Conservation (phyloP, 2,797 vertebrate genomes). For the Onychomys arenicola region DNA sequence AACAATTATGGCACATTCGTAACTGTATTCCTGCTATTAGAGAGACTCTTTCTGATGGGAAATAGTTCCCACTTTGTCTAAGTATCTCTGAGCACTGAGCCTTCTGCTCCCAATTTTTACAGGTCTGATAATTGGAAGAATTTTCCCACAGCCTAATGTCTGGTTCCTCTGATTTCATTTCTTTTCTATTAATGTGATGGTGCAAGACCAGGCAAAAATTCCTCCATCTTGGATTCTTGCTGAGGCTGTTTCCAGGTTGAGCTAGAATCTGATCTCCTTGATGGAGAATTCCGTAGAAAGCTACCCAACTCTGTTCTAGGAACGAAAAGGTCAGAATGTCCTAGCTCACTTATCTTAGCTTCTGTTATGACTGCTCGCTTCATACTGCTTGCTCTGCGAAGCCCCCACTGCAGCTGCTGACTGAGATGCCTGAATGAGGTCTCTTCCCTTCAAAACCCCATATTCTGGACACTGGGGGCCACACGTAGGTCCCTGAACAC, state of each 20-base stretch:
- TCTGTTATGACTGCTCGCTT: not conserved
- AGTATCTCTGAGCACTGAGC: conserved; percentile 24
- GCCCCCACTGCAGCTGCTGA: not conserved
- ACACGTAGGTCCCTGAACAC: not conserved
- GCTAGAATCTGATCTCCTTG: not conserved
- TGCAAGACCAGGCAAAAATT: not conserved
- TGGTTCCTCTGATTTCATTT: conserved; percentile 29
- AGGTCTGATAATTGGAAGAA: conserved; percentile 52
- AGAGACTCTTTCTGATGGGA: conserved; percentile 23
- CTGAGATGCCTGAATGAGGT: not conserved
- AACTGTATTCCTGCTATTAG: conserved; percentile 1
- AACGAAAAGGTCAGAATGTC: not conserved
- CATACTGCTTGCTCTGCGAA: not conserved
- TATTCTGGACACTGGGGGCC: not conserved
- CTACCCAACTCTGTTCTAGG: not conserved
- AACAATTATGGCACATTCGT: conserved; percentile 3
- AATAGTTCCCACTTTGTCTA: conserved; percentile 54
- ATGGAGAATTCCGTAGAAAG: not conserved
- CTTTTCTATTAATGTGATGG: not conserved
- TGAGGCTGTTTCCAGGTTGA: not conserved
- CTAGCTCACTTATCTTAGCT: not conserved
- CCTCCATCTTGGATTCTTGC: not conserved
- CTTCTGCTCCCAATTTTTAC: conserved; percentile 54
- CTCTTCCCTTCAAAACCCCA: not conserved
- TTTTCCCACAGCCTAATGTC: conserved; percentile 52